These are phyloP conservation scores for Stylophora pistillata DNA, from an alignment of 64 coral and sea anemone species.

Conservation along the genomic window DNA sequence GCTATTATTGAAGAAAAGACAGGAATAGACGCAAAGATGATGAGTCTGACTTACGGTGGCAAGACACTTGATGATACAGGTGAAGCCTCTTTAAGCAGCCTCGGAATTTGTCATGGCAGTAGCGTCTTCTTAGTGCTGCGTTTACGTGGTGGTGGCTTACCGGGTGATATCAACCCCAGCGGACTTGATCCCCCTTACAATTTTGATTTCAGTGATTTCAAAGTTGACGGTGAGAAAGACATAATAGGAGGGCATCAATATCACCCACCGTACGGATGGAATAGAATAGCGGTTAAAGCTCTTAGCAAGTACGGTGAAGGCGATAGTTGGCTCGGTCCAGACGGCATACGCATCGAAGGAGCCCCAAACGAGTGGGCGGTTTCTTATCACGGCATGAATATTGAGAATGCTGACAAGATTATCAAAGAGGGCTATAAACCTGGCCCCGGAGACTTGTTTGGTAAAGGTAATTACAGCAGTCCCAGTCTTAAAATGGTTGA, in stretches of 20 bases:
- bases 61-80: conserved; percentile 17
- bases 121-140: neutral
- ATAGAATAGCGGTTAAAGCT: conserved; percentile 66
- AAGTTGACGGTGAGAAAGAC: conserved; percentile 60
- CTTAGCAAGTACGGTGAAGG: conserved; percentile 32
- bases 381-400: conserved; percentile 63
- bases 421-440: conserved; percentile 37
- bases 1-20: conserved; percentile 2
- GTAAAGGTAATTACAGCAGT: conserved; percentile 63
- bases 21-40: conserved; percentile 7
- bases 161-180: conserved; percentile 18
- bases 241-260: conserved; percentile 55
- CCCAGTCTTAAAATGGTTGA: conserved; percentile 67
- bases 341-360: conserved; percentile 41
- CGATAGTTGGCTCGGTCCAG: conserved; percentile 56
- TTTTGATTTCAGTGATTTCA: conserved; percentile 53
- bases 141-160: conserved; percentile 9
- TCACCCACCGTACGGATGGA: conserved; percentile 72
- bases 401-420: conserved; percentile 27
- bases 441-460: neutral
- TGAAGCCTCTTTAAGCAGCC: neutral
- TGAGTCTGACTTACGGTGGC: conserved; percentile 35
- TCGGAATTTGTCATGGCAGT: neutral
- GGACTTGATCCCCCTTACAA: conserved; percentile 60
- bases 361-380: conserved; percentile 63